Percentiles rank a stretch among this genome's conserved stretches.
These are phyloP conservation scores for Limonius californicus DNA, from an alignment of 1,140 invertebrate genomes.

Conservation along the genomic window DNA sequence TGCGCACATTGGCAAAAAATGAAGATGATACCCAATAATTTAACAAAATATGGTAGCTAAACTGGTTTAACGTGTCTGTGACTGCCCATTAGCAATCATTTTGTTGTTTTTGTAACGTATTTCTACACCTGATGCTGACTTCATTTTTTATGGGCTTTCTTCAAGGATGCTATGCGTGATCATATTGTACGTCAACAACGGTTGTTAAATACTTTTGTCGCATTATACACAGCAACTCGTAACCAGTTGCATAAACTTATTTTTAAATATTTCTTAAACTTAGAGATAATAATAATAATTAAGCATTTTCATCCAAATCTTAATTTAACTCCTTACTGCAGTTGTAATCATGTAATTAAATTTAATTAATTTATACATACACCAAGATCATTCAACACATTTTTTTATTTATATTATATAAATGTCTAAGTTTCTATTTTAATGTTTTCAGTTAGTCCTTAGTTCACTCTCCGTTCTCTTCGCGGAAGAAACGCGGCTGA, in stretches of 20 bases:
- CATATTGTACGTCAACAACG: neutral
- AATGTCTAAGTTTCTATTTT: neutral
- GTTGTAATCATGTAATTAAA: neutral
- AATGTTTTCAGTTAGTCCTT: neutral
- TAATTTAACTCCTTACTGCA: too few species aligned
- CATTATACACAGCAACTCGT: neutral
- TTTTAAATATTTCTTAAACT: neutral
- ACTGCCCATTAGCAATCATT: too few species aligned
- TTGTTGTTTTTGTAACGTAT: neutral
- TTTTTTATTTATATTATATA: too few species aligned
- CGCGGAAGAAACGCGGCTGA: slow-evolving; percentile 37
- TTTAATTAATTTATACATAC: too few species aligned
- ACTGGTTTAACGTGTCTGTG: too few species aligned
- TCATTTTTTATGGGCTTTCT: neutral
- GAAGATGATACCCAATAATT: too few species aligned
- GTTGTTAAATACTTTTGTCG: neutral
- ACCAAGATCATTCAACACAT: too few species aligned
- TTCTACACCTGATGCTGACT: too few species aligned
- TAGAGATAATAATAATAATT: neutral
- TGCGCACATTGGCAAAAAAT: too few species aligned
- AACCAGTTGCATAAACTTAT: neutral
- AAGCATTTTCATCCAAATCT: too few species aligned
- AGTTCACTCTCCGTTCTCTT: neutral
- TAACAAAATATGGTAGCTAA: too few species aligned
- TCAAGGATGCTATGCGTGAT: neutral